Evolutionary conservation across 92 coral and sea anemone genomes (phyloP), one percentile per base, ranked within the genome.

Genomic region (Palythoa grandis): DNA sequence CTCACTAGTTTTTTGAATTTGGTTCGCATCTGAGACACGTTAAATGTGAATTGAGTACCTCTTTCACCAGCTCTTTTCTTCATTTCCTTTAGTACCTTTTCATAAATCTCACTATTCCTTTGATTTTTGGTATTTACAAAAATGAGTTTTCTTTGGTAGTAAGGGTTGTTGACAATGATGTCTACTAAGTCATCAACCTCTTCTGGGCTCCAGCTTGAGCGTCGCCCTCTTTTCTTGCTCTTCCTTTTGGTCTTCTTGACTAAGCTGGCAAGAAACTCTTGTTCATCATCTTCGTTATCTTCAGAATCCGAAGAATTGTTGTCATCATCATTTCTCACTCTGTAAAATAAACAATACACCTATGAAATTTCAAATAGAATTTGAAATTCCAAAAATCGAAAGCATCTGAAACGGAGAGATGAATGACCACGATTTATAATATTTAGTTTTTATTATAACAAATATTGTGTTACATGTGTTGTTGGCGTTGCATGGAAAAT

Each of bases 111-210:
- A 54, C 90, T 85, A 91, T 88, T 88, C 50, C 83, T 67, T 77
- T 90, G 93, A 52, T 87, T 87, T 72, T 87, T 91, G 56, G 87
- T 87, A 66, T 91, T 91, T 24, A 88, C 74, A 66, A 88, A 88
- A 47, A 88, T 91, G 71, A 88, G 60, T 65, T 91, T 91, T 73
- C 76, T 87, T 38, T 88, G 79, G 76, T 84, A 88, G 68, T 91
- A 91, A 22, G 85, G 89, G 82, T 70, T 78, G 73, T 63, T 57
- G 9, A 70, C 82, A n/a, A 90, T 77, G 58, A 90, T 90, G 61
- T 90, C 88, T 19, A 90, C 86, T 48, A 90, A 83, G 79, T 90
- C 91, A 83, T 87, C 78, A 39, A 90, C 78, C 29, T 78, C 82
- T 60, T 83, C 71, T 22, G 24, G 61, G 25, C 65, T 58, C 90